A percentile compares a stretch with the other conserved stretches of the same genome.
phyloP scores from a whole-genome alignment of 2,113 vertebrate species.

The Cricetomys ansorgei region DNA sequence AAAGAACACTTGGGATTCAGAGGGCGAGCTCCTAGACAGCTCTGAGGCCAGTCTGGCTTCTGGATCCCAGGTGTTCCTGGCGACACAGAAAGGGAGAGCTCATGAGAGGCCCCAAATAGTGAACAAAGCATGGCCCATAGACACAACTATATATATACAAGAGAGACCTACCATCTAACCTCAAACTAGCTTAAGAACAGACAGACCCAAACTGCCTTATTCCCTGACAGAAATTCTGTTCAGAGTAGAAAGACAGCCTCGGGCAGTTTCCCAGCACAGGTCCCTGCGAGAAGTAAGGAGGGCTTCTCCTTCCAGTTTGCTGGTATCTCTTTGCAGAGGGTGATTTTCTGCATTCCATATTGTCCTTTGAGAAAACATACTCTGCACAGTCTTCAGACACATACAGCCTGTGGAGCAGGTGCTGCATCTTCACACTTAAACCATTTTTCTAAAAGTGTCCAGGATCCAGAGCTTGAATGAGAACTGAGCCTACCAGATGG shows the following conservation, averaged over 20 bases:
- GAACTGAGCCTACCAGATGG: background rate
- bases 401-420: background rate
- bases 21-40: background rate
- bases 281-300: background rate
- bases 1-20: background rate
- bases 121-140: background rate
- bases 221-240: background rate
- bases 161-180: background rate
- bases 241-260: background rate
- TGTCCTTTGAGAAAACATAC: background rate
- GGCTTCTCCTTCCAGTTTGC: background rate
- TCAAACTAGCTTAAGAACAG: background rate
- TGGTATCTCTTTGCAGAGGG: background rate
- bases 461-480: background rate
- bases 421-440: background rate
- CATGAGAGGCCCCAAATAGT: background rate
- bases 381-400: background rate
- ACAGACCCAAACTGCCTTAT: background rate
- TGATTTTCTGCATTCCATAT: background rate
- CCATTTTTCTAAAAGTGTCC: background rate
- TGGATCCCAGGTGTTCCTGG: background rate
- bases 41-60: too few relatives aligned
- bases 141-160: accelerated
- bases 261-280: background rate
- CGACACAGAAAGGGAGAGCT: background rate